Conservation (phyloP, 2,113 vertebrate genomes). For the Ciconia boyciana region DNA sequence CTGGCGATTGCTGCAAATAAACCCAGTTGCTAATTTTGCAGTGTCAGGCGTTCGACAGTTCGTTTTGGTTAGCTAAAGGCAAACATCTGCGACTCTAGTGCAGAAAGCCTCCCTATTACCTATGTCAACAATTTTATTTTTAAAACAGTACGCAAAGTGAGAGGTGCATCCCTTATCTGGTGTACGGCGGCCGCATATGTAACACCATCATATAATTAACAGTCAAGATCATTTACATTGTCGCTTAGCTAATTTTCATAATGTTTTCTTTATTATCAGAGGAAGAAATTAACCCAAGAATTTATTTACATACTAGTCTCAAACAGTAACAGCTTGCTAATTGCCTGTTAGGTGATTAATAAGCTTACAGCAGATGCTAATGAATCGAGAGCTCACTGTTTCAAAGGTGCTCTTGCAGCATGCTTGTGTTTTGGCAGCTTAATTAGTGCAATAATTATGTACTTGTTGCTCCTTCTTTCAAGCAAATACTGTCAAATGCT, state of each 20-base stretch:
- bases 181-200: slow-evolving; percentile 74
- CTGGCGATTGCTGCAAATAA: rapidly evolving
- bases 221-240: slow-evolving; percentile 97
- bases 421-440: slow-evolving; percentile 92
- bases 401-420: slow-evolving; percentile 94
- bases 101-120: slow-evolving; percentile 42
- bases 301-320: slow-evolving; percentile 99
- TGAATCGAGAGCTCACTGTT: slow-evolving; percentile 92
- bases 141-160: slow-evolving; percentile 51
- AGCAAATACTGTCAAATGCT: slow-evolving; percentile 97
- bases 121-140: slow-evolving; percentile 76
- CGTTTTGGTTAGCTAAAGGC: slow-evolving; percentile 6
- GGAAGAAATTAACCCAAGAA: slow-evolving; percentile 99
- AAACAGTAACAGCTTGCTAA: slow-evolving; percentile 99
- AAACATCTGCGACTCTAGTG: slow-evolving; percentile 29
- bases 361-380: slow-evolving; percentile 99
- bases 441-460: slow-evolving; percentile 97
- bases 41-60: background rate
- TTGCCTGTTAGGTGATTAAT: slow-evolving; percentile 99
- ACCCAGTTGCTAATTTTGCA: background rate
- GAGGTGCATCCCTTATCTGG: slow-evolving; percentile 65
- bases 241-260: slow-evolving; percentile 99
- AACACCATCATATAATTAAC: slow-evolving; percentile 88
- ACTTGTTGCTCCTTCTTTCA: slow-evolving; percentile 96
- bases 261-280: slow-evolving; percentile 99